These are phyloP conservation scores for Atta cephalotes DNA, from an alignment of 1,140 invertebrate species.

Conservation along the genomic window DNA sequence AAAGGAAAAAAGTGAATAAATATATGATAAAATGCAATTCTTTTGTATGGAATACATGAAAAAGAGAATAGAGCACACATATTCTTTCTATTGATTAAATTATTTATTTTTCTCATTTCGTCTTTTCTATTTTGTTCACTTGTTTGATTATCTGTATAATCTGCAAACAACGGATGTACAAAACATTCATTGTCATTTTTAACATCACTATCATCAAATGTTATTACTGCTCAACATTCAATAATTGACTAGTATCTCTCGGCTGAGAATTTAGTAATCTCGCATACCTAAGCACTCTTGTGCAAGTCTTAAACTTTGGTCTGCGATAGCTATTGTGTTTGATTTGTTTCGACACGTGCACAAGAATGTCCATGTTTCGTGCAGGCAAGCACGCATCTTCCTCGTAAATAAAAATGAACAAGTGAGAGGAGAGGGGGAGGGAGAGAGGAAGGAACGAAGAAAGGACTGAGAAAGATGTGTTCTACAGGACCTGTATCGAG, in stretches of 20 bases:
- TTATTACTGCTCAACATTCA: not conserved
- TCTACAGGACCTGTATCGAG: slow-evolving; percentile 47
- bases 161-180: not conserved
- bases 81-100: not conserved
- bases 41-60: not conserved
- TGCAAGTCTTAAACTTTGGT: not conserved
- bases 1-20: not conserved
- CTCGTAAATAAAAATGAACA: slow-evolving; percentile 47
- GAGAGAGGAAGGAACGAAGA: not conserved
- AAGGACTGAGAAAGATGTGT: slow-evolving; percentile 34
- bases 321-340: slow-evolving; percentile 40
- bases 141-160: slow-evolving; percentile 29
- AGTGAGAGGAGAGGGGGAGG: not conserved
- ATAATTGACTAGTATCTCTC: slow-evolving; percentile 21
- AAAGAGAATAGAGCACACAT: not conserved
- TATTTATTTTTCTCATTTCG: not conserved
- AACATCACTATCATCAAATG: not conserved
- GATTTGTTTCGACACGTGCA: slow-evolving; percentile 53
- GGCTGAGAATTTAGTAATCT: not conserved
- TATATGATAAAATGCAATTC: not conserved
- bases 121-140: slow-evolving; percentile 6
- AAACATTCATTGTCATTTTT: not conserved
- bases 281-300: not conserved
- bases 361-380: slow-evolving; percentile 37
- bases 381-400: not conserved